These are phyloP conservation scores for Lethrus apterus DNA, from an alignment of 1,140 invertebrate genomes.

Conservation along the genomic window DNA sequence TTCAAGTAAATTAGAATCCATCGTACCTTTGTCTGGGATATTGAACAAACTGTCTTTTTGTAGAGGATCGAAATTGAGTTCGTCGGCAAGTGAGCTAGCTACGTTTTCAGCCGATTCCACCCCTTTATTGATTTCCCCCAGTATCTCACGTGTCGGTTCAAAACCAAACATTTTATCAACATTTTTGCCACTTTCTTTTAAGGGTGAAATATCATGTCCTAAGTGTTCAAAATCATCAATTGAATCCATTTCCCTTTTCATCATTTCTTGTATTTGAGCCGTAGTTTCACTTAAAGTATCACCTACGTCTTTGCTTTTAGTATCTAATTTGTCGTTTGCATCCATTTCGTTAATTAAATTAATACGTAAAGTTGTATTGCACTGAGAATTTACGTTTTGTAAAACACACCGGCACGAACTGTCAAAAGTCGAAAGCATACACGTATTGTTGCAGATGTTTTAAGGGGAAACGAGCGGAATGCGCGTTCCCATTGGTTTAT, in stretches of 20 bases:
- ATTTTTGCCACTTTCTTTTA: slow-evolving; percentile 21
- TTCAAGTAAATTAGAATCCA: slow-evolving; percentile 33
- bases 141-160: slow-evolving; percentile 20
- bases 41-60: slow-evolving; percentile 19
- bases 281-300: no score
- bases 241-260: slow-evolving; percentile 57
- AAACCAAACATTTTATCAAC: slow-evolving; percentile 20
- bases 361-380: slow-evolving; percentile 3
- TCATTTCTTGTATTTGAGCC: slow-evolving; percentile 1
- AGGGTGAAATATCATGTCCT: slow-evolving; percentile 43
- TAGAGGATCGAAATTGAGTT: slow-evolving; percentile 20
- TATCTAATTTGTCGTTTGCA: neutral
- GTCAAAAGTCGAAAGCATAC: slow-evolving; percentile 18
- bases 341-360: neutral
- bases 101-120: slow-evolving; percentile 21
- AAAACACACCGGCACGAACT: slow-evolving; percentile 15
- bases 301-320: no score
- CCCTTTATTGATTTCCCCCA: slow-evolving; percentile 32
- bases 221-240: slow-evolving; percentile 65
- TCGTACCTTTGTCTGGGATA: slow-evolving; percentile 16
- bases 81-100: slow-evolving; percentile 21
- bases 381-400: slow-evolving; percentile 14
- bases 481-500: slow-evolving; percentile 10
- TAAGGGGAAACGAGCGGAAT: slow-evolving; percentile 12
- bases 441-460: slow-evolving; percentile 15